phyloP scores from a whole-genome alignment of 2,888 invertebrate species.

The Lamellibrachia satsuma region DNA sequence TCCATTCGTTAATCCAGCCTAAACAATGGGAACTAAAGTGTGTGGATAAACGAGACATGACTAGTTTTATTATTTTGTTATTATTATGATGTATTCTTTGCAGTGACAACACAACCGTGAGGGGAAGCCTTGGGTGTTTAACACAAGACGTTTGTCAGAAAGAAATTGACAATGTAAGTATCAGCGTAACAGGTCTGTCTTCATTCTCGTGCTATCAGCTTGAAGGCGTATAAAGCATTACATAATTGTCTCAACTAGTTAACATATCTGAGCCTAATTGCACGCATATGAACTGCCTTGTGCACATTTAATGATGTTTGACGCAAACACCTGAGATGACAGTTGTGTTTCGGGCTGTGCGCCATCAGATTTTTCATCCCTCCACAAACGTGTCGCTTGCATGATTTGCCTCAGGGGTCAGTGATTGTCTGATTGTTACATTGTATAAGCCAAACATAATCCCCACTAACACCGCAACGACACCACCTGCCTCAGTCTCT shows the following conservation, averaged over 20 bases:
- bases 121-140: conserved; percentile 47
- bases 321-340: not conserved
- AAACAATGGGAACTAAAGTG: no score
- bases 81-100: conserved; percentile 29
- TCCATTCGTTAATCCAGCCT: no score
- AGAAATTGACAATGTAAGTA: conserved; percentile 49
- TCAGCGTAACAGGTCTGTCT: not conserved
- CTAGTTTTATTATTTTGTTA: not conserved
- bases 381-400: not conserved
- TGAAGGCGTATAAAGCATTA: not conserved
- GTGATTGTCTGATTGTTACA: not conserved
- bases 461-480: not conserved
- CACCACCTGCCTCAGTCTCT: not conserved
- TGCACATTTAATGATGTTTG: not conserved
- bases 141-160: conserved; percentile 46
- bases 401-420: not conserved
- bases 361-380: not conserved
- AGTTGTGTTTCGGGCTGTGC: not conserved
- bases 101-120: conserved; percentile 55
- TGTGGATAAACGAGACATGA: not conserved
- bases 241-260: not conserved
- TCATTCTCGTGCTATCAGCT: not conserved
- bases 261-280: not conserved
- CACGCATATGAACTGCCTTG: not conserved
- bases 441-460: not conserved